Evolutionary conservation across 2,888 invertebrate genomes (phyloP).

Genomic region (Mesodorylaimus sp.): DNA sequence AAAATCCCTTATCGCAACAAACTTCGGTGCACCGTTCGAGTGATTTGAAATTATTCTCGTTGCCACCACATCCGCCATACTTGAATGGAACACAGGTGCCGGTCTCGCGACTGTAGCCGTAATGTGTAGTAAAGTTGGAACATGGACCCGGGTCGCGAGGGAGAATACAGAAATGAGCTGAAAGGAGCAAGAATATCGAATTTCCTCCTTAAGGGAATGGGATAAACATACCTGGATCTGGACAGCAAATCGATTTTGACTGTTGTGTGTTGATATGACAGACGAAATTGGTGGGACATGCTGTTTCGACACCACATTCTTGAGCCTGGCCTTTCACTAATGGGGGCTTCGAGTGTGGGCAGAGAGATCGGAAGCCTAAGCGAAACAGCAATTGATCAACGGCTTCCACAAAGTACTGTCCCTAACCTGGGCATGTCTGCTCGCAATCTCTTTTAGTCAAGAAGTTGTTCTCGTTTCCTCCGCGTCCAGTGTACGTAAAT

Average conservation of each 20-base stretch:
- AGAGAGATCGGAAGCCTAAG: slow-evolving; percentile 7
- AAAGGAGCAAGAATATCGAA: neutral
- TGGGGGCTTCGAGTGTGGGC: slow-evolving; percentile 7
- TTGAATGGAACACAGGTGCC: slow-evolving; percentile 7
- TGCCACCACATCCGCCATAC: slow-evolving; percentile 12
- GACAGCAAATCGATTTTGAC: slow-evolving; percentile 7
- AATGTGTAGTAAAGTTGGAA: neutral
- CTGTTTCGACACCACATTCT: slow-evolving; percentile 6
- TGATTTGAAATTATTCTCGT: slow-evolving; percentile 12
- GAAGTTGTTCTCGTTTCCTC: slow-evolving; percentile 21
- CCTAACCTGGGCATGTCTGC: slow-evolving; percentile 15
- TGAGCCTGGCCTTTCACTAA: neutral
- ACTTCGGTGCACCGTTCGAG: slow-evolving; percentile 12
- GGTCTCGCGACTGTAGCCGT: slow-evolving; percentile 7
- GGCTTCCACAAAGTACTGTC: neutral
- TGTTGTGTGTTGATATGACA: slow-evolving; percentile 7
- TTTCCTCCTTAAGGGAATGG: neutral
- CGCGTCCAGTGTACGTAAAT: slow-evolving; percentile 16
- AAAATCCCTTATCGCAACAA: slow-evolving; percentile 16
- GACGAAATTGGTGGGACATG: slow-evolving; percentile 8
- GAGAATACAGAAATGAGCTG: slow-evolving; percentile 8
- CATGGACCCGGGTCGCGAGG: slow-evolving; percentile 8
- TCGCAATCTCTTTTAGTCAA: slow-evolving; percentile 16
- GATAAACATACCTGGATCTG: slow-evolving; percentile 8
- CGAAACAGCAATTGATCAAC: neutral